Evolutionary conservation across 2,888 invertebrate species (phyloP), one percentile per base, ranked within the genome.

Genomic region (Catocala fraxini): DNA sequence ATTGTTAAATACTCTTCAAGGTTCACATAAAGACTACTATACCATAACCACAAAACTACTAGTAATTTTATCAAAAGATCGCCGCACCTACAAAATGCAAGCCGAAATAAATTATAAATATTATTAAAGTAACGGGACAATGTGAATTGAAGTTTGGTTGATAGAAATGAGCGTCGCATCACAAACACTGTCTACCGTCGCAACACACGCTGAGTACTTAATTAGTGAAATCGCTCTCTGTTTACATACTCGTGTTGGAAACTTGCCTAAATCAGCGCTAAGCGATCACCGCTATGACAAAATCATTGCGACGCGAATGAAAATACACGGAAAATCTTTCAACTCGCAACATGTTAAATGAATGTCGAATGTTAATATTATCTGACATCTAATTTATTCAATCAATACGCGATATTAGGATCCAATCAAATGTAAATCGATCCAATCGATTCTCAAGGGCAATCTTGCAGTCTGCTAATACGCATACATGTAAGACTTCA

Each of bases 151-250:
- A 83, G 83, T 81, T 79, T 77, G 71, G 68, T 80, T 82, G 80
- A 80, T 83, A 73, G 56, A 74, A 65, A 77, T 67, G 71, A 69
- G 71, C 69, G 75, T 82, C 80, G 82, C 83, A 85, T 85, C 80
- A 79, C 83, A 83, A 88, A 85, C 80, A 83, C 73, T 79, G 77
- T 62, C 64, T 63, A 69, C 76, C 72, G 78, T 75, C 71, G 72
- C 70, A 80, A 83, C 83, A 85, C 82, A 79, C 83, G 74, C 71
- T 81, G 86, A 80, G 78, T 88, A 84, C 87, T 88, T 91, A 90
- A 92, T 91, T 92, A 92, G 89, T 84, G 86, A 91, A 90, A 91
- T 89, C 87, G 88, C 81, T 81, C 77, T 80, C 80, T 88, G 87
- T 89, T 89, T 87, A 86, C 84, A 85, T 85, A 85, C 82, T 78